Percentiles rank a stretch among this genome's conserved stretches.
Evolutionary conservation across 2,113 vertebrate genomes (phyloP).

Genomic region (Podocnemis expansa): DNA sequence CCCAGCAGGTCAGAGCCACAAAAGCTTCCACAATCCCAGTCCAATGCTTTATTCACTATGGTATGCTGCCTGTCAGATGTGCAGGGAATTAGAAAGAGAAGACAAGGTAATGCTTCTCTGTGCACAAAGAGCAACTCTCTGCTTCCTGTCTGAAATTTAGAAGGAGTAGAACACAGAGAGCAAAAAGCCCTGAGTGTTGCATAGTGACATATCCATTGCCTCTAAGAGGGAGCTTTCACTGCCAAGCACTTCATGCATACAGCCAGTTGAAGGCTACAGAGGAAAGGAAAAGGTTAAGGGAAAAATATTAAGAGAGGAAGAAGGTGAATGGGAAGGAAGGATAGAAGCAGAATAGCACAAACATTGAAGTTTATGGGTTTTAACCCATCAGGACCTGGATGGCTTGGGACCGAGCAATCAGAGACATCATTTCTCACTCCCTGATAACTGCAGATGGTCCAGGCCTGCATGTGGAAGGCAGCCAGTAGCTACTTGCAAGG

Average conservation of each 20-base stretch:
- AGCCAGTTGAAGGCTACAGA: background rate
- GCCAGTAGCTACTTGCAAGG: background rate
- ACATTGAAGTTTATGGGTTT: background rate
- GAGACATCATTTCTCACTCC: background rate
- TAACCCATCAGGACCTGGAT: slow-evolving; percentile 8
- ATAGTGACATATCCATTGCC: fast-evolving
- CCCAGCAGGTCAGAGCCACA: background rate
- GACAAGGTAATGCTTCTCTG: slow-evolving; percentile 23
- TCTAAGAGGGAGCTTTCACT: background rate
- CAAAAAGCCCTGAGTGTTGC: background rate
- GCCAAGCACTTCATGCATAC: background rate
- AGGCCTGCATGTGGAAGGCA: background rate
- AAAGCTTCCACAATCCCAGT: background rate
- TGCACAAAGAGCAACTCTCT: background rate
- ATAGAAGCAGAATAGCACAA: background rate
- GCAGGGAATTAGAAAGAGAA: background rate
- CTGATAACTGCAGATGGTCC: background rate
- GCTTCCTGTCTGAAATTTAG: background rate
- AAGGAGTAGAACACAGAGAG: slow-evolving; percentile 39
- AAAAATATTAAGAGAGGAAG: slow-evolving; percentile 25
- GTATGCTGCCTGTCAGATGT: background rate
- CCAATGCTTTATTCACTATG: background rate
- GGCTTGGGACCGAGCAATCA: background rate
- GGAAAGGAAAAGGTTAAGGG: slow-evolving; percentile 41
- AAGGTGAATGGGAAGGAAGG: slow-evolving; percentile 47